Evolutionary conservation across 2,888 invertebrate genomes (phyloP).

Genomic region (Tetropium fuscum): DNA sequence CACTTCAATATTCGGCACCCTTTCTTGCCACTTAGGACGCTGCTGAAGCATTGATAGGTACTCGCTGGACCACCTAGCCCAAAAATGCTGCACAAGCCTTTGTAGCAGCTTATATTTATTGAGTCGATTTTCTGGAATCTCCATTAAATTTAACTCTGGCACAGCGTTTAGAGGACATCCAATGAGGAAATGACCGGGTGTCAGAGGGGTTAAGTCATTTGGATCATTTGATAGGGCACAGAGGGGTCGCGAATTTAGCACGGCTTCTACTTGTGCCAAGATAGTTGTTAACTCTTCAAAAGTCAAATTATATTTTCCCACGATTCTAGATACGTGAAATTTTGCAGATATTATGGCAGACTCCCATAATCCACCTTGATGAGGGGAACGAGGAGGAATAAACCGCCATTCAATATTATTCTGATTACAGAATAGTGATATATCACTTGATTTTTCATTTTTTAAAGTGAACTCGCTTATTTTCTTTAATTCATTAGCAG

Average conservation of each 20-base stretch:
- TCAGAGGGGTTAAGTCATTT: conserved; percentile 29
- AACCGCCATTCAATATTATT: conserved; percentile 50
- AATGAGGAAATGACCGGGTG: conserved; percentile 47
- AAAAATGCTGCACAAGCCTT: no score
- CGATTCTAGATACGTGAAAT: conserved; percentile 43
- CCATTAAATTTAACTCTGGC: no score
- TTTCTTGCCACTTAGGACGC: no score
- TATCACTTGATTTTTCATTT: conserved; percentile 25
- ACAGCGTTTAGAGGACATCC: no score
- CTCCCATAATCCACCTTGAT: conserved; percentile 44
- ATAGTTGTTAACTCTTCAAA: conserved; percentile 51
- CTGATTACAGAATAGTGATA: not conserved
- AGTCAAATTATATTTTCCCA: conserved; percentile 43
- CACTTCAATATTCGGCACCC: no score
- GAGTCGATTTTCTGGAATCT: no score
- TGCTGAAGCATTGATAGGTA: no score
- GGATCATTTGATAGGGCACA: conserved; percentile 42
- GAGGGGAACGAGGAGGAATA: conserved; percentile 48
- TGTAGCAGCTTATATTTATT: no score
- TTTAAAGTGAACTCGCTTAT: not conserved
- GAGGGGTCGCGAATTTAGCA: conserved; percentile 51
- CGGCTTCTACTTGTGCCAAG: conserved; percentile 47
- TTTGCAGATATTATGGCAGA: conserved; percentile 47
- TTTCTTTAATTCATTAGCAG: conserved; percentile 15
- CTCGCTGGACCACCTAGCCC: no score